Evolutionary conservation across 2,113 vertebrate species (phyloP), one percentile per base, ranked within the genome.

Genomic region (Bos indicus): DNA sequence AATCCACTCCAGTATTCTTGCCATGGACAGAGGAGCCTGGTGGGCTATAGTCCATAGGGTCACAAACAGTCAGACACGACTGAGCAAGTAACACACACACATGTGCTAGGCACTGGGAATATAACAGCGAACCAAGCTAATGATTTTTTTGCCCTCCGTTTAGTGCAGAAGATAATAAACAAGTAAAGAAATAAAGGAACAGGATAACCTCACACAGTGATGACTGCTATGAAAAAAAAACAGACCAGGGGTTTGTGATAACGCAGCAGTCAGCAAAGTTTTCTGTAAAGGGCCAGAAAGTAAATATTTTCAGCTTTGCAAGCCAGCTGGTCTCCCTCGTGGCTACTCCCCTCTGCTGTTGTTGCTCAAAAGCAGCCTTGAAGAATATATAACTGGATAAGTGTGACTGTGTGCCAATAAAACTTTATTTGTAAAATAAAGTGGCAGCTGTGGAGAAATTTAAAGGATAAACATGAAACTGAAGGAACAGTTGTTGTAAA

Each of bases 361-460:
- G 74, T 54, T 46, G 52, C n/a, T 88, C 62, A 54, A 48, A 84
- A 51, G 14, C 54, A 92, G 56, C 54, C 74, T 56, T 62, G 62
- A 64, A 86, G 46, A 40, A 77, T 33, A 77, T 10, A 33, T 25
- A 83, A 64, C 26, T 80, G 33, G 78, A 78, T 51, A 56, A 15
- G 10, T 46, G 7, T 54, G 54, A 60, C 13, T 60, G 16, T 54
- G 48, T 88, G 54, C 23, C 71, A 60, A 71, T 88, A 96, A 82
- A 94, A 94, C 46, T 91, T 91, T 87, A 91, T 74, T 71, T 88
- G 52, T 46, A 83, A 88, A 94, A 96, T 43, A 83, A 8, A 90
- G 19, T 28, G 43, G 60, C 26, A 64, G 17, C 23, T 3, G 12
- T 8, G 14, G 52, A 60, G 28, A 82, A 28, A 54, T 54, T 23